These are phyloP conservation scores for Hyles vespertilio DNA, from an alignment of 1,140 invertebrate genomes.

Conservation along the genomic window DNA sequence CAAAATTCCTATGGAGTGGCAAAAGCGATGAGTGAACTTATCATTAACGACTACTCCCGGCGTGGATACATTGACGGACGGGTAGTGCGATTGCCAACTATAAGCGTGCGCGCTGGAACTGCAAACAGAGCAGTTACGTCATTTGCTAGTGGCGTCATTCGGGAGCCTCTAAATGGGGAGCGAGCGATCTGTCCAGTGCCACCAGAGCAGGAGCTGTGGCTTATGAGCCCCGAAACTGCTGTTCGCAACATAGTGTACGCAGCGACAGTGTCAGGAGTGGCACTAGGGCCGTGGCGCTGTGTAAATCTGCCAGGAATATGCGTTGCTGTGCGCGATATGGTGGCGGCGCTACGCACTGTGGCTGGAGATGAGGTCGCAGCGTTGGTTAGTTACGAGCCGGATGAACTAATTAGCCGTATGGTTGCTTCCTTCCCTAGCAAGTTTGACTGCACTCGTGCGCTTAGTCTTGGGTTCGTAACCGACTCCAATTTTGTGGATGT, in stretches of 20 bases:
- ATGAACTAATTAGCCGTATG: conserved; percentile 34
- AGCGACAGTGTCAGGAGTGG: conserved; percentile 22
- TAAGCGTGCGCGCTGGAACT: conserved; percentile 44
- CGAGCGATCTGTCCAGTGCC: conserved; percentile 41
- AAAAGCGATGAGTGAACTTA: conserved; percentile 57
- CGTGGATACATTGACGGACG: conserved; percentile 46
- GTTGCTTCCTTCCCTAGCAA: conserved; percentile 40
- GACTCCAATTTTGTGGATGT: conserved; percentile 36
- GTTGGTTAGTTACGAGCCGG: conserved; percentile 35
- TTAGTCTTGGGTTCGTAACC: conserved; percentile 42
- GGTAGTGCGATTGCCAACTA: conserved; percentile 48
- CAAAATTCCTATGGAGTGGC: conserved; percentile 52
- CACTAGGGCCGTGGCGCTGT: conserved; percentile 36
- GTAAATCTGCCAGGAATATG: conserved; percentile 47
- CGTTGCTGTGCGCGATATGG: conserved; percentile 41
- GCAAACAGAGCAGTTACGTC: conserved; percentile 55
- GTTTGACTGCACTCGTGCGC: conserved; percentile 40
- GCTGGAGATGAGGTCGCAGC: conserved; percentile 33
- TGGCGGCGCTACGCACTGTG: conserved; percentile 33
- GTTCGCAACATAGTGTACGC: conserved; percentile 45
- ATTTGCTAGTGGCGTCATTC: conserved; percentile 55
- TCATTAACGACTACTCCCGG: conserved; percentile 54
- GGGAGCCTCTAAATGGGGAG: conserved; percentile 51
- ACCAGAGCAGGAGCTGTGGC: conserved; percentile 36
- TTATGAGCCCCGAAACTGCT: conserved; percentile 41